Evolutionary conservation across 2,797 vertebrate species (phyloP), one percentile per base, ranked within the genome.

Genomic region (Furcifer pardalis): DNA sequence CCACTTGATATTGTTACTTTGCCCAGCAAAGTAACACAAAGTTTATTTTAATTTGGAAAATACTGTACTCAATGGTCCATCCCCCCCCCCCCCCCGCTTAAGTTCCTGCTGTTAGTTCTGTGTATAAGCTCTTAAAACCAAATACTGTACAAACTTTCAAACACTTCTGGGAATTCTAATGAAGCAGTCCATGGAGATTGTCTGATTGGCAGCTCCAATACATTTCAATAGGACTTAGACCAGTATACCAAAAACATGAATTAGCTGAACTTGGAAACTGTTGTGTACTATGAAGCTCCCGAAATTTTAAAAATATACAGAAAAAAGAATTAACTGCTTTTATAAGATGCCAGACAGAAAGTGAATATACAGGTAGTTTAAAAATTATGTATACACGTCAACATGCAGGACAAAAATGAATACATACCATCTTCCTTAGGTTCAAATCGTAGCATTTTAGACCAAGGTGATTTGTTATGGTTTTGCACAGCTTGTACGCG

Each of bases 381-480:
- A 1, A 1, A 12, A 83, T 69, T 69, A 3, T 3, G 35, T 37
- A n/a, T 69, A 15, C n/a, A n/a, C n/a, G n/a, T n/a, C n/a, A n/a
- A n/a, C n/a, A n/a, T n/a, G n/a, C n/a, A n/a, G n/a, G n/a, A n/a
- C n/a, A n/a, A n/a, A n/a, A n/a, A n/a, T n/a, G n/a, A 74, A 8
- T 5, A 32, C 13, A 32, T 74, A 60, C 94, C 95, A 89, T 96
- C 95, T 88, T 79, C 65, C 84, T 35, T 82, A 44, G 88, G 85
- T 27, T 93, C 37, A n/a, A 96, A 40, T 68, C 3, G 6, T 63
- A 90, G 44, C 56, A 94, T 95, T 19, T 85, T 7, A 77, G 94
- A 96, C 62, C 95, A 86, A 17, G 91, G 90, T 4, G 95, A 93
- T 15, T 40, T 88, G 80, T 49, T 86, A 73, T 86, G 74, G 6